These are phyloP conservation scores for Sandelia bainsii DNA, from an alignment of 2,797 vertebrate species.

Conservation along the genomic window DNA sequence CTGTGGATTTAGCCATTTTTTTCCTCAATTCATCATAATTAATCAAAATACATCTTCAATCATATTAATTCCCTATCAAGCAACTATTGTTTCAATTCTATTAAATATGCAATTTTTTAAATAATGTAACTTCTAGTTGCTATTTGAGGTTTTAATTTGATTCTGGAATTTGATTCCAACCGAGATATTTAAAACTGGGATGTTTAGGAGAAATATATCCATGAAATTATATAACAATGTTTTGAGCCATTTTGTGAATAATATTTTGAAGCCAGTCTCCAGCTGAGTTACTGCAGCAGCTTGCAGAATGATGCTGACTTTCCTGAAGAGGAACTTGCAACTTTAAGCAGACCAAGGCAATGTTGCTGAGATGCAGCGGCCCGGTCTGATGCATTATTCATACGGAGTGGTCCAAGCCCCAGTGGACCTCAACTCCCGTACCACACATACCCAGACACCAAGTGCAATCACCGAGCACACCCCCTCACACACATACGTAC, in stretches of 20 bases:
- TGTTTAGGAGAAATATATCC: background rate
- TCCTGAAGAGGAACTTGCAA: conserved; percentile 74
- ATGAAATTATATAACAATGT: conserved; percentile 19
- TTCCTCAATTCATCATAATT: background rate
- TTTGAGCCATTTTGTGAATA: conserved; percentile 22
- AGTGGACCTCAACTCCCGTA: conserved; percentile 80
- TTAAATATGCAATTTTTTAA: background rate
- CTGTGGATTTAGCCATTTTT: background rate
- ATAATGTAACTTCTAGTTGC: background rate
- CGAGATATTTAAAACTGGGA: background rate
- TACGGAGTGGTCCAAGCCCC: conserved; percentile 79
- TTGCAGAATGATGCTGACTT: conserved; percentile 60
- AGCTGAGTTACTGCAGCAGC: conserved; percentile 59
- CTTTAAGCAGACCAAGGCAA: conserved; percentile 80
- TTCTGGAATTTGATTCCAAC: conserved; percentile 19
- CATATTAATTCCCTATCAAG: background rate
- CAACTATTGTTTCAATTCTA: background rate
- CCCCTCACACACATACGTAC: conserved; percentile 3
- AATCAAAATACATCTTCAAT: background rate
- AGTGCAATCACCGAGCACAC: conserved; percentile 62
- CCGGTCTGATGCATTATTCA: conserved; percentile 87
- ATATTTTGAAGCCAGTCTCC: conserved; percentile 18
- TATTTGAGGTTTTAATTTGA: conserved; percentile 20
- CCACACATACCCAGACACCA: conserved; percentile 71
- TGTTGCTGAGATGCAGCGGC: conserved; percentile 83